phyloP scores from a whole-genome alignment of 2,797 vertebrate genomes.

The Aldrovandia affinis region DNA sequence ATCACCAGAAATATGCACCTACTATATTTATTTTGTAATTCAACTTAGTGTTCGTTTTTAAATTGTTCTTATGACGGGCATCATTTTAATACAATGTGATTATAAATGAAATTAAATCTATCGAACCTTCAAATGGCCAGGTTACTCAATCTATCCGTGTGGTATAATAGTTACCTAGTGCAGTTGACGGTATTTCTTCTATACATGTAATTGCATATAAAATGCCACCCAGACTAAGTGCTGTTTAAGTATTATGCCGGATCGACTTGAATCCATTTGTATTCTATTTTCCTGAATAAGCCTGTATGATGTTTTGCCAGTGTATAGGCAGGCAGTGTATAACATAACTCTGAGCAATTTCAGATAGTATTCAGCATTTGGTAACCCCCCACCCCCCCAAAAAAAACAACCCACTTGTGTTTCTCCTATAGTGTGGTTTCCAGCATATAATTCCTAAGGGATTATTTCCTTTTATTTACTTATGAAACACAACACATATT shows the following conservation, averaged over 20 bases:
- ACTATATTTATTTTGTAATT: constrained; percentile 71
- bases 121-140: not conserved
- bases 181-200: not conserved
- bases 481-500: constrained; percentile 63
- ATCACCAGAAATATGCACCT: constrained; percentile 77
- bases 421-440: constrained; percentile 67
- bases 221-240: constrained; percentile 79
- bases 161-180: constrained; percentile 71
- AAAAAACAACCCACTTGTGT: constrained; percentile 53
- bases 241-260: constrained; percentile 80
- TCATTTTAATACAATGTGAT: constrained; percentile 58
- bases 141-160: constrained; percentile 45
- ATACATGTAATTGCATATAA: constrained; percentile 69
- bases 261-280: constrained; percentile 77
- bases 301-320: constrained; percentile 77
- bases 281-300: constrained; percentile 82
- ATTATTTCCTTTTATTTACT: constrained; percentile 69
- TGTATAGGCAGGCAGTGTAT: constrained; percentile 66
- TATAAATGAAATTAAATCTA: constrained; percentile 46
- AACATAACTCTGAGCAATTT: constrained; percentile 65
- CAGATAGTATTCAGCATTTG: constrained; percentile 76
- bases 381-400: too few species aligned
- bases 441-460: constrained; percentile 70
- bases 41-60: constrained; percentile 25
- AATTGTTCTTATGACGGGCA: constrained; percentile 57